Conservation (phyloP, 1,140 invertebrate genomes). For the Bombus waltoni region DNA sequence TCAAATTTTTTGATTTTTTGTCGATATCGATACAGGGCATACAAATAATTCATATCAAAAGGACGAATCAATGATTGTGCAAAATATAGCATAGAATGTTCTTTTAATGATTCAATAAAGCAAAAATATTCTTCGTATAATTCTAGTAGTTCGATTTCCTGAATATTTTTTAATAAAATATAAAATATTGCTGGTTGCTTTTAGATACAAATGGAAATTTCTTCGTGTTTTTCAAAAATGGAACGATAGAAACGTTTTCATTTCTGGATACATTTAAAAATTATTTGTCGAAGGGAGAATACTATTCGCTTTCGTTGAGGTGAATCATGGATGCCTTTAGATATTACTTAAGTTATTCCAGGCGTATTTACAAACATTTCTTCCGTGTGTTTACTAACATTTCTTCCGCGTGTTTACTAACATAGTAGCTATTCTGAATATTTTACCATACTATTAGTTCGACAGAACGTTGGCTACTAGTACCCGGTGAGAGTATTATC, state of each 20-base stretch:
- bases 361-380: not conserved
- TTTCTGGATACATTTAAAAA: not conserved
- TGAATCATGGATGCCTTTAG: not conserved
- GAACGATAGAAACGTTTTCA: not conserved
- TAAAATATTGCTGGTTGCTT: not conserved
- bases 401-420: not conserved
- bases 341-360: not conserved
- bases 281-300: not conserved
- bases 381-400: not conserved
- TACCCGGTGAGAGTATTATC: not conserved
- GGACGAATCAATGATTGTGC: too few species aligned
- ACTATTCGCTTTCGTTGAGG: not conserved
- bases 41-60: not conserved
- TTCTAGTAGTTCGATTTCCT: too few species aligned
- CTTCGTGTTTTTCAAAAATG: not conserved
- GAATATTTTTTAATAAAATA: not conserved
- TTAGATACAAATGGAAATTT: not conserved
- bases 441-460: slow-evolving; percentile 5
- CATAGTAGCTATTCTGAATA: not conserved
- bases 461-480: not conserved
- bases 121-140: too few species aligned
- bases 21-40: not conserved
- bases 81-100: too few species aligned
- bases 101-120: too few species aligned
- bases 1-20: not conserved